These are phyloP conservation scores for Periophthalmodon schlosseri DNA, from an alignment of 2,113 vertebrate genomes.

Conservation along the genomic window DNA sequence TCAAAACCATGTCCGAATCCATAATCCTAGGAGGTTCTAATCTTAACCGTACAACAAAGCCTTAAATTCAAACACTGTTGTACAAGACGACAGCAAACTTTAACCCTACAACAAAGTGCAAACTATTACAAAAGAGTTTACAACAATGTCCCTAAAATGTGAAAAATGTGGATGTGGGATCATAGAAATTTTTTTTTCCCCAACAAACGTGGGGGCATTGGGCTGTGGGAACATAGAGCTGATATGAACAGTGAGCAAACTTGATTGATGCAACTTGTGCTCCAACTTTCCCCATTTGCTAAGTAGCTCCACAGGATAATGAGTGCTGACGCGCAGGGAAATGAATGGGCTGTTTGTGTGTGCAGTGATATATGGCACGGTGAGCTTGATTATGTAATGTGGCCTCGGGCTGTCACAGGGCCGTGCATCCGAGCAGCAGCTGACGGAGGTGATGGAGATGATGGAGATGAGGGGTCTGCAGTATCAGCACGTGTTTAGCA, in stretches of 20 bases:
- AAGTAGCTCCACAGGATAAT: constrained; percentile 17
- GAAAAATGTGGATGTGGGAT: no score
- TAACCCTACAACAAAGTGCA: no score
- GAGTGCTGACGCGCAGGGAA: constrained; percentile 26
- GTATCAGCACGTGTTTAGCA: neutral
- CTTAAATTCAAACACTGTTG: no score
- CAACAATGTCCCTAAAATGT: no score
- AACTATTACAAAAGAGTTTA: no score
- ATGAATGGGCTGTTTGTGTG: constrained; percentile 34
- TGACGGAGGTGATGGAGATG: neutral
- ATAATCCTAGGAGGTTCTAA: no score
- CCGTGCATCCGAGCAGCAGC: constrained; percentile 1
- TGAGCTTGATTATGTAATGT: constrained; percentile 22
- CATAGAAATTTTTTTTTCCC: no score
- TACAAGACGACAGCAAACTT: no score
- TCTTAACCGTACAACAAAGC: no score
- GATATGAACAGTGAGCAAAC: neutral
- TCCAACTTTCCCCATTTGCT: neutral
- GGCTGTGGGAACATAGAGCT: neutral
- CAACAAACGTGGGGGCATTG: neutral
- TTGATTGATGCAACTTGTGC: constrained; percentile 1
- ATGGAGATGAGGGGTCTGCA: neutral
- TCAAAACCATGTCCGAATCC: no score
- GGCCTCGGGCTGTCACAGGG: constrained; percentile 12
- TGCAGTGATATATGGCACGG: constrained; percentile 17